These are phyloP conservation scores for Melieria omissa DNA, from an alignment of 2,888 invertebrate species.

Conservation along the genomic window DNA sequence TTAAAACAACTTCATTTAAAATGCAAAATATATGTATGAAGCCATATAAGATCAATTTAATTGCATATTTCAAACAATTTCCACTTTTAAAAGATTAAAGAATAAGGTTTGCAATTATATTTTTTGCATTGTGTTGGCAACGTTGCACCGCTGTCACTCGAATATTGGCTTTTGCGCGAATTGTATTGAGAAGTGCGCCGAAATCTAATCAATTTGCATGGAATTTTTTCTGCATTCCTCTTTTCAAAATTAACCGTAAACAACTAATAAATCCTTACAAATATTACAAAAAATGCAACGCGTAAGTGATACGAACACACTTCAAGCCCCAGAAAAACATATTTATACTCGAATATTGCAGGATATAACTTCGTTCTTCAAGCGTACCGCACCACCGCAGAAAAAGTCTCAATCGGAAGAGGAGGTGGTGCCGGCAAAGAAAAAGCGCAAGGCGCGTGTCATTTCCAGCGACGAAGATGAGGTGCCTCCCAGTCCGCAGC, in stretches of 20 bases:
- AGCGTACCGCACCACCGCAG: slow-evolving; percentile 44
- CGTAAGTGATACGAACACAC: slow-evolving; percentile 45
- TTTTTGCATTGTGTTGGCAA: not conserved
- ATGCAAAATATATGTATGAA: no score
- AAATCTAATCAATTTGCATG: not conserved
- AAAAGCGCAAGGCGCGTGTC: slow-evolving; percentile 62
- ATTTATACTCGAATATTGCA: slow-evolving; percentile 32
- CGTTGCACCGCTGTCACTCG: not conserved
- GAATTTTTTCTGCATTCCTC: not conserved
- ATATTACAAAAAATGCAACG: slow-evolving; percentile 52
- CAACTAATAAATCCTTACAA: not conserved
- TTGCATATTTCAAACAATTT: no score
- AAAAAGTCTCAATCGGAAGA: slow-evolving; percentile 26
- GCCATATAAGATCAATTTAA: no score
- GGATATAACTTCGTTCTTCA: slow-evolving; percentile 57
- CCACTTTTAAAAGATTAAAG: no score
- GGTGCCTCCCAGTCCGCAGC: slow-evolving; percentile 69
- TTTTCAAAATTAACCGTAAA: not conserved
- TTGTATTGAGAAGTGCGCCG: not conserved
- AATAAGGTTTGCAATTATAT: no score
- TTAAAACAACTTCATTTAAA: no score
- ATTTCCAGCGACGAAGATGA: slow-evolving; percentile 71
- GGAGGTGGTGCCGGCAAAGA: slow-evolving; percentile 35
- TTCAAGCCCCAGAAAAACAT: not conserved
- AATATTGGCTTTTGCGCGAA: not conserved